These are phyloP conservation scores for Microplitis deprimator DNA, from an alignment of 2,888 invertebrate species.

Conservation along the genomic window DNA sequence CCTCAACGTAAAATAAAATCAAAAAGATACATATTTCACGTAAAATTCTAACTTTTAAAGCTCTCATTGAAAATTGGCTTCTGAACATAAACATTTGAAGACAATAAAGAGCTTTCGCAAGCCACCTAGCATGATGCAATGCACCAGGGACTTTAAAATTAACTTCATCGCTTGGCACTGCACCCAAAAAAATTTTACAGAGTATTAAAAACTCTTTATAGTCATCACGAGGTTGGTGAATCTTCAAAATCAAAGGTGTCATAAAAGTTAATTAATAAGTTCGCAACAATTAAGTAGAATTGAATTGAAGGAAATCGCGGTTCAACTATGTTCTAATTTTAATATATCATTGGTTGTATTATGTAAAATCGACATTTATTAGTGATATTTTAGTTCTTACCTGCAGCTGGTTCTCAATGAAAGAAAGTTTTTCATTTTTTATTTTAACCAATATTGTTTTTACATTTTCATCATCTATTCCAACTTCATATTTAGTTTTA, in stretches of 20 bases:
- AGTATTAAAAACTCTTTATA: background rate
- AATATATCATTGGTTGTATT: too few species aligned
- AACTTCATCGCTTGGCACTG: background rate
- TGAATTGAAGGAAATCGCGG: background rate
- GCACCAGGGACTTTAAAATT: conserved; percentile 22
- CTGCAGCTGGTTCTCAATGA: too few species aligned
- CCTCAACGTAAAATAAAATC: conserved; percentile 42
- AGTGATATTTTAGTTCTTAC: too few species aligned
- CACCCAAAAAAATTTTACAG: background rate
- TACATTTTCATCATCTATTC: conserved; percentile 14
- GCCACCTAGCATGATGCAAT: conserved; percentile 7
- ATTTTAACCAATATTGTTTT: too few species aligned
- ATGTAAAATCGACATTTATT: too few species aligned
- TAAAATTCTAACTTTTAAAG: background rate
- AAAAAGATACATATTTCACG: conserved; percentile 31
- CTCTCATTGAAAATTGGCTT: conserved; percentile 2
- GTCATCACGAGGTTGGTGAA: background rate
- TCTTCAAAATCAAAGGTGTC: background rate
- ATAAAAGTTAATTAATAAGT: background rate
- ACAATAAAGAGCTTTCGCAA: conserved; percentile 20
- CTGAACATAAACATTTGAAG: conserved; percentile 28
- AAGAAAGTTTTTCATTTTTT: too few species aligned
- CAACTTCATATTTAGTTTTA: conserved; percentile 6
- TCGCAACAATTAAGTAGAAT: background rate
- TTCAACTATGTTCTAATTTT: background rate